Conservation (phyloP, 2,888 invertebrate species). For the Sipha maydis region DNA sequence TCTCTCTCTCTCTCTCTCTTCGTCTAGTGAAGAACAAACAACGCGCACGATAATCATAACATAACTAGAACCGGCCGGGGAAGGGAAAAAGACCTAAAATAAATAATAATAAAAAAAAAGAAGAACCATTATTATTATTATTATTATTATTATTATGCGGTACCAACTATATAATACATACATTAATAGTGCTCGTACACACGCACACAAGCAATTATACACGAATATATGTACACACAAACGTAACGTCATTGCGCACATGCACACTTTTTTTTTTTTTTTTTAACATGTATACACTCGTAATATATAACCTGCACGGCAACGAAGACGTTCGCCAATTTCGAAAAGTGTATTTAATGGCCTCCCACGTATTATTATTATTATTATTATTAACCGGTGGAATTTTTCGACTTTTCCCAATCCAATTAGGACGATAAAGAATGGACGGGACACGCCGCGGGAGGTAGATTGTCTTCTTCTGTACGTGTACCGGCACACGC, state of each 20-base stretch:
- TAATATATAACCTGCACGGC: not conserved
- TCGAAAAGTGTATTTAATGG: conserved; percentile 8
- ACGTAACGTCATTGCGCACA: not conserved
- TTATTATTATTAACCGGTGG: conserved; percentile 17
- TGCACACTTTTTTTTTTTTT: not conserved
- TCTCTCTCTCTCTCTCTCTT: not conserved
- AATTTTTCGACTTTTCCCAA: conserved; percentile 49
- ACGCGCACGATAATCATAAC: conserved; percentile 32
- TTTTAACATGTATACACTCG: not conserved
- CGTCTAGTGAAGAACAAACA: conserved; percentile 45
- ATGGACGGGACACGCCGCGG: conserved; percentile 39
- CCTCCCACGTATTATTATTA: conserved; percentile 30
- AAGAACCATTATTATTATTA: not conserved
- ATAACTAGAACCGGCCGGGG: conserved; percentile 20
- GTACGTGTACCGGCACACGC: not conserved
- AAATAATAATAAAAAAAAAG: conserved; percentile 9
- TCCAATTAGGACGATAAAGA: conserved; percentile 54
- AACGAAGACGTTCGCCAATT: conserved; percentile 38
- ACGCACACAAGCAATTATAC: not conserved
- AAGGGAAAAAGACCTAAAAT: not conserved
- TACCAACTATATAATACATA: not conserved
- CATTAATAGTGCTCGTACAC: not conserved
- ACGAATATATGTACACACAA: not conserved
- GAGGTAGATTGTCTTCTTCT: conserved; percentile 30
- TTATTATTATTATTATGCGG: not conserved